A percentile compares a stretch with the other conserved stretches of the same genome.
Evolutionary conservation across 1,140 invertebrate genomes (phyloP).

Genomic region (Cydia splendana): DNA sequence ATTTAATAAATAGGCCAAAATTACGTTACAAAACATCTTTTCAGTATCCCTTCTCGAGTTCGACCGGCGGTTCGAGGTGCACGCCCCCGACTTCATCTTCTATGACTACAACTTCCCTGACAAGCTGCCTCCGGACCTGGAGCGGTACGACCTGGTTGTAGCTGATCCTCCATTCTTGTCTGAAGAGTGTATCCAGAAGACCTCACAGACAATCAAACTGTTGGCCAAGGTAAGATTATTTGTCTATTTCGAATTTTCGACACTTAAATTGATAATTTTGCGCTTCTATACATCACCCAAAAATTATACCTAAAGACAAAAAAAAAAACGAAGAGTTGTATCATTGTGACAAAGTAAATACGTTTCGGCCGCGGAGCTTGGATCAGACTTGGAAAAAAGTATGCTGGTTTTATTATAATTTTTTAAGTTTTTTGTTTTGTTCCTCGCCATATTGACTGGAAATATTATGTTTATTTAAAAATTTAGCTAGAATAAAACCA

Average conservation of each 20-base stretch:
- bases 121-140: conserved; percentile 83
- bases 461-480: no score
- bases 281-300: no score
- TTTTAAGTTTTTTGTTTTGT: no score
- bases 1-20: no score
- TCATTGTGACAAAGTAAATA: no score
- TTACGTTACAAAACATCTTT: conserved; percentile 52
- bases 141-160: conserved; percentile 91
- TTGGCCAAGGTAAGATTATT: conserved; percentile 80
- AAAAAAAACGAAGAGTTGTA: no score
- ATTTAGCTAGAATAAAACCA: neutral
- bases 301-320: no score
- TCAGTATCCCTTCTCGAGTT: conserved; percentile 90
- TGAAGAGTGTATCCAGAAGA: conserved; percentile 95
- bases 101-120: conserved; percentile 95
- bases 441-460: no score
- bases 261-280: no score
- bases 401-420: no score
- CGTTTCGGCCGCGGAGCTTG: no score
- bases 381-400: no score
- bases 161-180: conserved; percentile 97
- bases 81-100: conserved; percentile 89
- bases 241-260: neutral
- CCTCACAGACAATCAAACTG: conserved; percentile 88
- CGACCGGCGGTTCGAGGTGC: conserved; percentile 89